Evolutionary conservation across 1,140 invertebrate genomes (phyloP), one percentile per base, ranked within the genome.

Genomic region (Lasaia peninsularis): DNA sequence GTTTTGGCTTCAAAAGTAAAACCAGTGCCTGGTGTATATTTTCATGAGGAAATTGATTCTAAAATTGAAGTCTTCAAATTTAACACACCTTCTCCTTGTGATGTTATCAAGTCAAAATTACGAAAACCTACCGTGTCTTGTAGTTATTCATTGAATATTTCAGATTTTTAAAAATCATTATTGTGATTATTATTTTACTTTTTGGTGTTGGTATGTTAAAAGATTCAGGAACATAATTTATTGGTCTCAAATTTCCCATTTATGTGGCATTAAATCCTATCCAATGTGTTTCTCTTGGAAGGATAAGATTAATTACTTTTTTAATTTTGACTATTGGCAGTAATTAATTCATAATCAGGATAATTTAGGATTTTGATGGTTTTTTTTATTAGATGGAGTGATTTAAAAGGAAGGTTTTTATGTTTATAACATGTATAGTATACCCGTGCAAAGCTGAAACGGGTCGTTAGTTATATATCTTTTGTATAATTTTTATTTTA

Each of bases 1-100:
- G 74, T 84, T 0, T 35, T 86, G 7, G 65, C 65, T 21, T 67
- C 79, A 21, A 60, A 72, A 40, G 28, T 72, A 10, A 69, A 54
- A 33, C 73, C 71, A 9, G 65, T 78, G 2, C 69, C 78, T 10
- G 69, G 67, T 50, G 73, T 73, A 34, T 84, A 84, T 37, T 60
- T 82, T 2, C 69, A 52, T 28, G 70, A 73, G 51, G 63, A 65
- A 14, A 50, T 74, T 10, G 14, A 64, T 24, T 55, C 59, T 6
- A 63, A 63, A 20, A 74, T 86, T 49, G 53, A 65, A 14, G 50
- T 56, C 16, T 86, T 86, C 69, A 73, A 79, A 59, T 84, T 86
- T 52, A 69, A 60, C 11, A 79, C 75, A 11, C 72, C 70, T 18
- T 83, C 80, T 28, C 80, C 82, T 18, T 79, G 79, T 73, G 80